A percentile compares a stretch with the other conserved stretches of the same genome.
These are phyloP conservation scores for Anseranas semipalmata DNA, from an alignment of 2,113 vertebrate genomes.

Conservation along the genomic window DNA sequence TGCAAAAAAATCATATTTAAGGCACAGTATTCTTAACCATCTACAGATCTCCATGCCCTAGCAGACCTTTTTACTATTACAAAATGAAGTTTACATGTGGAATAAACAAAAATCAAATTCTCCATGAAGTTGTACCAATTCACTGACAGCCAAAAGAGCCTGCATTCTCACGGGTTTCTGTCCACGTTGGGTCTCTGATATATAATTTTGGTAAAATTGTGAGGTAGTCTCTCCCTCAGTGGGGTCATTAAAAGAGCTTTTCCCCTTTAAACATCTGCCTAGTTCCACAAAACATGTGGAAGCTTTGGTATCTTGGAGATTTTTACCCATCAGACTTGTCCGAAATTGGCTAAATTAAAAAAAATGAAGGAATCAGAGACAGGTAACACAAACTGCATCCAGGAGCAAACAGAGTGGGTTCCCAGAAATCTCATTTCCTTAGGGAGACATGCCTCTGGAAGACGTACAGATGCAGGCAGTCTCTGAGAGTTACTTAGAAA, in stretches of 20 bases:
- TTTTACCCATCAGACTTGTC: neutral
- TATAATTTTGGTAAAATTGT: neutral
- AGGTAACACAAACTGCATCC: neutral
- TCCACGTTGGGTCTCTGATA: neutral
- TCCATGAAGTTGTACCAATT: neutral
- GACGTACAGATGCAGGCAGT: neutral
- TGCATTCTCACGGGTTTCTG: neutral
- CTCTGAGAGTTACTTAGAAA: neutral
- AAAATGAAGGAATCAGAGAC: neutral
- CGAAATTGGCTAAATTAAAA: neutral
- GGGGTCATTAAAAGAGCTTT: neutral
- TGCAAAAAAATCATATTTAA: neutral
- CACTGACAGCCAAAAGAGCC: neutral
- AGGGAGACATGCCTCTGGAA: neutral
- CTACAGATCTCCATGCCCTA: neutral
- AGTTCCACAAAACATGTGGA: neutral
- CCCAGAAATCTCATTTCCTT: neutral
- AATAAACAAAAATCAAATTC: neutral
- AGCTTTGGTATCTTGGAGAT: neutral
- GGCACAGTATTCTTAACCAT: neutral
- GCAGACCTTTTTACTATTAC: neutral
- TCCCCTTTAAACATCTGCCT: neutral
- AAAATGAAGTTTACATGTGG: neutral
- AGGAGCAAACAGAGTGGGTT: neutral
- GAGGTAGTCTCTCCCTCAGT: neutral